phyloP scores from a whole-genome alignment of 2,888 invertebrate genomes.

The Platypus cylindrus region DNA sequence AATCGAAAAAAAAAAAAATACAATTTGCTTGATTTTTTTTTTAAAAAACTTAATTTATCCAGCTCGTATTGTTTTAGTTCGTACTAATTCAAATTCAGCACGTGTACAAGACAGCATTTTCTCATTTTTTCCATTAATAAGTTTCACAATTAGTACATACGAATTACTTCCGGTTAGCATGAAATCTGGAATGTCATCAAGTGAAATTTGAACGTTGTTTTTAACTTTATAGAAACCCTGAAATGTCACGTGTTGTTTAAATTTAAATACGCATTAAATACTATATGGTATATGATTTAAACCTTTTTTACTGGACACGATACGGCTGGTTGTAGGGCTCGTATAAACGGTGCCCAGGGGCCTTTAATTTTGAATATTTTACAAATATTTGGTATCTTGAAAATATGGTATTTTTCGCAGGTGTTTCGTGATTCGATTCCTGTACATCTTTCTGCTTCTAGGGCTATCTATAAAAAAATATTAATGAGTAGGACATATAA shows the following conservation, averaged over 20 bases:
- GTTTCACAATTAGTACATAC: neutral
- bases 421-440: neutral
- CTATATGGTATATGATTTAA: neutral
- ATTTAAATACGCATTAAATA: neutral
- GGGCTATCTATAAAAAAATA: neutral
- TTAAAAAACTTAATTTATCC: too few species aligned
- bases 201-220: neutral
- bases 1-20: too few species aligned
- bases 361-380: neutral
- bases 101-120: neutral
- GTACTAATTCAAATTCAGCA: neutral
- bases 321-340: neutral
- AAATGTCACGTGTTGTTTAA: neutral
- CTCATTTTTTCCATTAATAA: neutral
- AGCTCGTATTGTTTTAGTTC: neutral
- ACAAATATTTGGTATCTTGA: neutral
- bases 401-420: constrained; percentile 1
- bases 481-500: too few species aligned
- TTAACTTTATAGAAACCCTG: neutral
- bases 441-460: neutral
- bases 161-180: neutral
- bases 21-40: too few species aligned
- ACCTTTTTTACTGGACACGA: constrained; percentile 1
- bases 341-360: neutral
- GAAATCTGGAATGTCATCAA: neutral